Conservation (phyloP, 2,888 invertebrate species). For the Xanthorhoe spadicearia region DNA sequence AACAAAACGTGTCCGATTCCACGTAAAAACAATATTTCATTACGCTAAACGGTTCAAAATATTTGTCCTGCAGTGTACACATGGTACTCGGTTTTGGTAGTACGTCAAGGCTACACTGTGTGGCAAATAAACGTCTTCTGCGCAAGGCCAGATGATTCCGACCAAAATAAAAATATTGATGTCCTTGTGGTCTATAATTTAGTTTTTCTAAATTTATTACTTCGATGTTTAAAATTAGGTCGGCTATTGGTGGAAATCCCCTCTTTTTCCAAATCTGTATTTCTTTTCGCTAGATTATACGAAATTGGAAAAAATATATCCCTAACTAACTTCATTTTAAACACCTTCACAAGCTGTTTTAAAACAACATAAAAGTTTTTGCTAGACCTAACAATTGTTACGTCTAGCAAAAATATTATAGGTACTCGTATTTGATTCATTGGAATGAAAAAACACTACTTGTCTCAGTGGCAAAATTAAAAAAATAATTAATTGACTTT, state of each 20-base stretch:
- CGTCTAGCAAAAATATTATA: no score
- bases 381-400: no score
- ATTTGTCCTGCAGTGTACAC: constrained; percentile 57
- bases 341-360: no score
- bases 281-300: no score
- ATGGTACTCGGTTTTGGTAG: constrained; percentile 20
- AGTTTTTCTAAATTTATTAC: not conserved
- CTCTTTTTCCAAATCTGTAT: no score
- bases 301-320: no score
- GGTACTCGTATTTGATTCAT: no score
- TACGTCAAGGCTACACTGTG: constrained; percentile 49
- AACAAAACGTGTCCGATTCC: constrained; percentile 48
- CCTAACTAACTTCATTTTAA: no score
- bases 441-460: no score
- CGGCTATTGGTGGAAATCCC: not conserved
- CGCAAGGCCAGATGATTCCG: constrained; percentile 44
- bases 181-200: constrained; percentile 12
- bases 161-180: constrained; percentile 20
- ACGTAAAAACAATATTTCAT: constrained; percentile 58
- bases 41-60: constrained; percentile 55
- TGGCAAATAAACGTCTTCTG: constrained; percentile 49
- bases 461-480: no score
- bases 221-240: not conserved
- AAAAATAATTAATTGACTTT: no score
- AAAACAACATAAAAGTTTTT: no score